phyloP scores from a whole-genome alignment of 1,140 invertebrate species.

The Sycophila sp. region DNA sequence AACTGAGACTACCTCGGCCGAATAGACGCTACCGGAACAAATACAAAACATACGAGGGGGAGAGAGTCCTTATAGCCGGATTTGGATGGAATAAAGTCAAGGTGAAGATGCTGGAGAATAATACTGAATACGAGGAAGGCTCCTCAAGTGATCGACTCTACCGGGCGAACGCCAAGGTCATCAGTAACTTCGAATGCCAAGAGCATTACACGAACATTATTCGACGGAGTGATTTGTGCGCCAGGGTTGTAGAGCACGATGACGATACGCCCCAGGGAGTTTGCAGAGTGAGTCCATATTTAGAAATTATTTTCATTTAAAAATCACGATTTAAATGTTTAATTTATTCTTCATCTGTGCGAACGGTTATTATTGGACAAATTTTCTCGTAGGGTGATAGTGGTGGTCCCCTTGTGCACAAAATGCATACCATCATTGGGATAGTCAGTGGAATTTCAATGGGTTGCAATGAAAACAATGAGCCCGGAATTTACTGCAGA shows the following conservation, averaged over 20 bases:
- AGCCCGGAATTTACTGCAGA: slow-evolving; percentile 21
- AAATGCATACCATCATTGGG: slow-evolving; percentile 21
- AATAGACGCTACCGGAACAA: neutral
- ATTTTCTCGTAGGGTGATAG: slow-evolving; percentile 14
- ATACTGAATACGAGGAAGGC: slow-evolving; percentile 19
- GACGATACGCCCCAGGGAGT: slow-evolving; percentile 24
- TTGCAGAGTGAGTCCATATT: slow-evolving; percentile 14
- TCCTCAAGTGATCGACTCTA: slow-evolving; percentile 1
- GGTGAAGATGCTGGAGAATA: neutral
- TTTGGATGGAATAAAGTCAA: slow-evolving; percentile 23
- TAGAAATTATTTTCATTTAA: neutral
- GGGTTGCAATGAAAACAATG: slow-evolving; percentile 27
- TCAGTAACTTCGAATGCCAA: slow-evolving; percentile 8
- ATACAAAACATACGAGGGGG: slow-evolving; percentile 3
- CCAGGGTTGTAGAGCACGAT: slow-evolving; percentile 3
- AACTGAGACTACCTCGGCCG: neutral
- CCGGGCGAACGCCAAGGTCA: slow-evolving; percentile 4
- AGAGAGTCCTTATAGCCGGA: neutral
- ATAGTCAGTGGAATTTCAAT: slow-evolving; percentile 22
- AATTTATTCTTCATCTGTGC: neutral
- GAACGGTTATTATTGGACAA: neutral
- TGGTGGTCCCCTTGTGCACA: slow-evolving; percentile 26
- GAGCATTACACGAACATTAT: neutral
- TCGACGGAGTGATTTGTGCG: slow-evolving; percentile 5
- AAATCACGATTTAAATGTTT: no score